Percentiles rank a stretch among this genome's conserved stretches.
Evolutionary conservation across 2,113 vertebrate genomes (phyloP).

Genomic region (Trachemys scripta): DNA sequence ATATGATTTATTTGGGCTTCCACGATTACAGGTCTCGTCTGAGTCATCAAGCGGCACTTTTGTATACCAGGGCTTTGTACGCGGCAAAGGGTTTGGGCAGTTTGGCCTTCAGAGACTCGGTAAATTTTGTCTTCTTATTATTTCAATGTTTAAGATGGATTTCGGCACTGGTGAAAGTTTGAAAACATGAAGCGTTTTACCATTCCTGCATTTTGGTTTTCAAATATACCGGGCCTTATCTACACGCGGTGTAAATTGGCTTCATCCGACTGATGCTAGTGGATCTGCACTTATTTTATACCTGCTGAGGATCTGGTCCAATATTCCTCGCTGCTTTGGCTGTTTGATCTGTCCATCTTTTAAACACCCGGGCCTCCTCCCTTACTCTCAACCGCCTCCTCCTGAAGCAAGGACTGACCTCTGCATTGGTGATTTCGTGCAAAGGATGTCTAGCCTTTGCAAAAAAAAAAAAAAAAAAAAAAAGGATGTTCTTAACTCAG

Average conservation of each 20-base stretch:
- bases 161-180: neutral
- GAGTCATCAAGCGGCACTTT: conserved; percentile 93
- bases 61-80: conserved; percentile 97
- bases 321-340: neutral
- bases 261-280: neutral
- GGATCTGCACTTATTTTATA: rapidly evolving
- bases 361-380: neutral
- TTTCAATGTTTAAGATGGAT: rapidly evolving
- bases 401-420: neutral
- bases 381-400: neutral
- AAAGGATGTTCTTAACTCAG: no score
- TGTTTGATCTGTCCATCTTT: neutral
- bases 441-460: neutral
- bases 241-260: neutral
- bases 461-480: no score
- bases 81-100: conserved; percentile 96
- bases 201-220: neutral
- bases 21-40: conserved; percentile 86
- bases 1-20: neutral
- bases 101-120: conserved; percentile 97
- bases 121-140: conserved; percentile 63
- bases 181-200: neutral
- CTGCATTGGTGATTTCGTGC: neutral
- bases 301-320: neutral
- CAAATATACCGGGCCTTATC: rapidly evolving